phyloP scores from a whole-genome alignment of 2,797 vertebrate genomes.

The Protosalanx chinensis region DNA sequence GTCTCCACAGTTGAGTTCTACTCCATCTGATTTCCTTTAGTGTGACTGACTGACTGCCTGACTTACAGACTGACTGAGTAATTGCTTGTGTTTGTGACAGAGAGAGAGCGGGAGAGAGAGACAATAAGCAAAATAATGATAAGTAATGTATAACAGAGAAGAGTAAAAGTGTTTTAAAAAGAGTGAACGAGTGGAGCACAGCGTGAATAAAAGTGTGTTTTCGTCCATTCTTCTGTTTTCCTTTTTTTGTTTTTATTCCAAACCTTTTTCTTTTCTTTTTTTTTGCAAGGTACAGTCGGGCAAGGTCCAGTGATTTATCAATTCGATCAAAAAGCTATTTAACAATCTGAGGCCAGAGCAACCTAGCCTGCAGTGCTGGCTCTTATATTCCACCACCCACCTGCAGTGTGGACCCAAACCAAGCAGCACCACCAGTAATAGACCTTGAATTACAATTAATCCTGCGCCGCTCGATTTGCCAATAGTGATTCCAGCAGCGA shows the following conservation, averaged over 20 bases:
- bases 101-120: neutral
- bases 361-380: constrained; percentile 49
- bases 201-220: constrained; percentile 4
- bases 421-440: constrained; percentile 61
- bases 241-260: constrained; percentile 23
- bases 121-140: neutral
- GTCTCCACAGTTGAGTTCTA: constrained; percentile 53
- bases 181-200: too few species aligned
- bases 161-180: neutral
- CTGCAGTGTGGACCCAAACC: constrained; percentile 37
- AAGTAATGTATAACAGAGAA: neutral
- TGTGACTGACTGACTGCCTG: constrained; percentile 15
- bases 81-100: neutral
- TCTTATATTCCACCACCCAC: constrained; percentile 16
- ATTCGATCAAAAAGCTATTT: constrained; percentile 71
- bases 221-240: constrained; percentile 20
- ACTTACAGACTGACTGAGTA: constrained; percentile 25
- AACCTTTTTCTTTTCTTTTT: constrained; percentile 2
- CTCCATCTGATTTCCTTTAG: constrained; percentile 17
- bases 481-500: constrained; percentile 56
- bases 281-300: constrained; percentile 55
- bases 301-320: constrained; percentile 67
- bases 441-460: constrained; percentile 70
- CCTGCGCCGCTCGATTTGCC: constrained; percentile 65
- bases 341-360: constrained; percentile 63